Evolutionary conservation across 35 echinoderm and acorn worm species (phyloP), one percentile per base, ranked within the genome.

Genomic region (Strongylocentrotus purpuratus): DNA sequence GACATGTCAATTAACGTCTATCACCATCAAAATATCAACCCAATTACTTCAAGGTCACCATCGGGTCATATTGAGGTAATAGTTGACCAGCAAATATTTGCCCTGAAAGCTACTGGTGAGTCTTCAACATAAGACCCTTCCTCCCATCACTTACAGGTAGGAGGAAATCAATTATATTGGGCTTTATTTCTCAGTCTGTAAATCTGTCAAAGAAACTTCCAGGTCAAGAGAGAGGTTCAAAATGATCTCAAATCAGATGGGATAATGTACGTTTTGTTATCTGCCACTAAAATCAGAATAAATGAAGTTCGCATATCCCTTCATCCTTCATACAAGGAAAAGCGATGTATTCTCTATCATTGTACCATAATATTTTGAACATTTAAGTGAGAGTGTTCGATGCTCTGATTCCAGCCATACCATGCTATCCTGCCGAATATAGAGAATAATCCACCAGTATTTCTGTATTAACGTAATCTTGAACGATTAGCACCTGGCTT

Each of bases 21-120:
- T 45, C 45, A 33, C 18, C 87, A 33, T 46, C 31, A 46, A 89
- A 33, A 89, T 89, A 45, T 89, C 87, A 89, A 89, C 32, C 87
- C 87, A 89, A 89, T 89, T 89, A 89, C 87, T 33, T 46, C 87
- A 89, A 89, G 87, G 87, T 89, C 33, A 89, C 25, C 12, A 45
- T 46, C 2, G 33, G 87, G 87, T 89, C 87, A 89, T 22, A 33
- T 89, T 18, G 18, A 0, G 87, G 65, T 78, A 22, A 28, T n/a
- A 78, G 22, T 78, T 78, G 65, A 78, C 65, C 20, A 41, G 35
- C 35, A 78, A 78, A 78, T 78, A n/a, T 78, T 78, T 78, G 65
- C 65, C 61, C 65, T 28, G 28, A n/a, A 78, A 78, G 20, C 28
- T 78, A 78, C 22, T 8, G 7, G 7, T 78, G 65, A 55, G 65